A percentile compares a stretch with the other conserved stretches of the same genome.
Conservation (phyloP, 2,888 invertebrate genomes). For the Pyralis farinalis region DNA sequence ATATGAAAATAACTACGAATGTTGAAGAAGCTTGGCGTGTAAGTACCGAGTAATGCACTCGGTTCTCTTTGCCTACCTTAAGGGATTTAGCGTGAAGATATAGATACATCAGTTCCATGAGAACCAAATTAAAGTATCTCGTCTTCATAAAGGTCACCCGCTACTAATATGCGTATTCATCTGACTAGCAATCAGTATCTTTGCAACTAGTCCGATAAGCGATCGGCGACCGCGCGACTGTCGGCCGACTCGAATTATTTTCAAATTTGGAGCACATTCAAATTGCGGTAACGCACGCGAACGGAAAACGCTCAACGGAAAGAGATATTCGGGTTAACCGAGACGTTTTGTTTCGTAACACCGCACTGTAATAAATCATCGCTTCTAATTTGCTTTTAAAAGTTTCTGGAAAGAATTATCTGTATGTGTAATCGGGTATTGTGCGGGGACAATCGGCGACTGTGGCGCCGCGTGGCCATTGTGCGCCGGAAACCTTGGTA, state of each 20-base stretch:
- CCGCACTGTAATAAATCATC: conserved; percentile 71
- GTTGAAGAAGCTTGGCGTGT: too few species aligned
- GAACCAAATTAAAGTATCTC: too few species aligned
- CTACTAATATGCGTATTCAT: conserved; percentile 3
- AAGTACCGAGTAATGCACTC: too few species aligned
- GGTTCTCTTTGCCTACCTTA: too few species aligned
- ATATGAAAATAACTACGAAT: too few species aligned
- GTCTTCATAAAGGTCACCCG: too few species aligned
- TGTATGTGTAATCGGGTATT: conserved; percentile 70
- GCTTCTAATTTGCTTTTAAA: conserved; percentile 80
- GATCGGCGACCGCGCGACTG: conserved; percentile 44
- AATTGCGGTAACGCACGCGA: conserved; percentile 77
- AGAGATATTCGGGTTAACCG: conserved; percentile 49
- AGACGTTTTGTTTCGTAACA: conserved; percentile 59
- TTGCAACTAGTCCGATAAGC: conserved; percentile 26
- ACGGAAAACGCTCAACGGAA: conserved; percentile 62
- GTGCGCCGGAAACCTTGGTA: conserved; percentile 36
- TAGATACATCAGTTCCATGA: too few species aligned
- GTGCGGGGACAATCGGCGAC: conserved; percentile 56
- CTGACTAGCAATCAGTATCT: not conserved
- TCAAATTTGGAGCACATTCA: conserved; percentile 77
- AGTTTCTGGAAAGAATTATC: conserved; percentile 68
- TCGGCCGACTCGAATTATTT: conserved; percentile 65
- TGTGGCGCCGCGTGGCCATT: conserved; percentile 45
- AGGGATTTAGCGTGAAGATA: too few species aligned